Conservation (phyloP, 1,140 invertebrate species). For the Drosophila leontia region DNA sequence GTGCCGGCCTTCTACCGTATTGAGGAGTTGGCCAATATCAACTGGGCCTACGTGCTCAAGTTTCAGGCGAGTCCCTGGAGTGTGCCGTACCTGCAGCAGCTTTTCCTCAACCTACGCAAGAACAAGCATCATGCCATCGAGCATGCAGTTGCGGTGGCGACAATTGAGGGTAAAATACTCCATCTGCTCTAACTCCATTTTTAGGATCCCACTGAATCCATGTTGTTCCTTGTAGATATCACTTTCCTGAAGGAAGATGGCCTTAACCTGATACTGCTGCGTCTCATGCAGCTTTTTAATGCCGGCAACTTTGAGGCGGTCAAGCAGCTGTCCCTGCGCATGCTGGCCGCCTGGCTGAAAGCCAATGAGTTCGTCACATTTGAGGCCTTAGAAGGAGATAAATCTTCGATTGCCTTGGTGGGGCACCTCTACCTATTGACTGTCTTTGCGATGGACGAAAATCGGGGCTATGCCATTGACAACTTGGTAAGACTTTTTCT, state of each 20-base stretch:
- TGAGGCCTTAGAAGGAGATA: slow-evolving; percentile 18
- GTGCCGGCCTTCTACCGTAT: slow-evolving; percentile 43
- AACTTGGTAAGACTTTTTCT: slow-evolving; percentile 55
- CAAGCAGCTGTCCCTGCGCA: slow-evolving; percentile 68
- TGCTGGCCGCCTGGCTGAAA: slow-evolving; percentile 73
- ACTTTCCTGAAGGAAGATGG: slow-evolving; percentile 57
- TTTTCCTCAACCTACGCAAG: slow-evolving; percentile 38
- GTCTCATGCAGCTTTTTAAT: slow-evolving; percentile 73
- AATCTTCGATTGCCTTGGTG: slow-evolving; percentile 50
- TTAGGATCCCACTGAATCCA: background rate
- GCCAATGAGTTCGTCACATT: slow-evolving; percentile 1
- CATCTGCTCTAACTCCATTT: no score
- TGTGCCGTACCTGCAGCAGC: slow-evolving; percentile 58
- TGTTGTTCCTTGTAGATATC: slow-evolving; percentile 37
- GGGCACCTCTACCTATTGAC: slow-evolving; percentile 73
- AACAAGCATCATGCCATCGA: slow-evolving; percentile 68
- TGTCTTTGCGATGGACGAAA: slow-evolving; percentile 70
- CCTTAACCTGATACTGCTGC: slow-evolving; percentile 58
- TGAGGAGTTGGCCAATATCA: slow-evolving; percentile 41
- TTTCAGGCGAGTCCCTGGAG: slow-evolving; percentile 64
- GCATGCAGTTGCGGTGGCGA: slow-evolving; percentile 57
- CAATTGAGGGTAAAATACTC: slow-evolving; percentile 48
- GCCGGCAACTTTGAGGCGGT: slow-evolving; percentile 70
- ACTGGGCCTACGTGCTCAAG: slow-evolving; percentile 69
- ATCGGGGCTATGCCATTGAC: slow-evolving; percentile 74